Base-by-base conservation (phyloP, 2,797 vertebrate species). In the Anisognathus igniventris region DNA sequence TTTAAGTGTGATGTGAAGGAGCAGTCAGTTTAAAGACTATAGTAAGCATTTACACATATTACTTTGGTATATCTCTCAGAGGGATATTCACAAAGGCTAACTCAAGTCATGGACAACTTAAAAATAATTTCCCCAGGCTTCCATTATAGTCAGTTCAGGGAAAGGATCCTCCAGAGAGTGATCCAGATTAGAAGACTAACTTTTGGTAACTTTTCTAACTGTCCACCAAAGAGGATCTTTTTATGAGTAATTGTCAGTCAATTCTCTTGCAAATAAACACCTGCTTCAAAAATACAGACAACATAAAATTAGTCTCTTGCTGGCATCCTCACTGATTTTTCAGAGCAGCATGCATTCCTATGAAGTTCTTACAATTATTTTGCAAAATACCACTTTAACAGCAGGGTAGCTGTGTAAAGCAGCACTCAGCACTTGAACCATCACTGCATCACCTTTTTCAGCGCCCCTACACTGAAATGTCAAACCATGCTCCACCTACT, bases 251-350 rank as follows among this genome's bases (percentile, higher is more conserved):
- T 45, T 82, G 80, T 93, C 70, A 73, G 48, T 82, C 18, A 62
- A 57, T 89, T 87, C 37, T 81, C 42, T 91, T 77, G 31, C 65
- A 92, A 92, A 94, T 47, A 87, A 92, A 57, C 88, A 86, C 16
- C 35, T 92, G 54, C 56, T 62, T 92, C 47, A 78, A 77, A 74
- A 6, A 45, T 27, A 84, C 12, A 74, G 51, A 70, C 33, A 2
- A 1, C 10, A 75, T 48, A 88, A 81, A 80, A 84, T 40, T 39
- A 30, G 47, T 78, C 31, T 88, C 62, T 94, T 92, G 73, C 77
- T 88, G 40, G 17, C 37, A 73, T 75, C 86, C 62, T 56, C 64
- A 67, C 37, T 72, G 71, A 18, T 93, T 35, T 83, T 83, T 81
- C 76, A 66, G 57, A 66, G 51, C 58, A 73, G 10, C 40, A 86